Percentiles rank a stretch among this genome's conserved stretches.
phyloP scores from a whole-genome alignment of 2,113 vertebrate species.

The Lamprologus tigripictilis region DNA sequence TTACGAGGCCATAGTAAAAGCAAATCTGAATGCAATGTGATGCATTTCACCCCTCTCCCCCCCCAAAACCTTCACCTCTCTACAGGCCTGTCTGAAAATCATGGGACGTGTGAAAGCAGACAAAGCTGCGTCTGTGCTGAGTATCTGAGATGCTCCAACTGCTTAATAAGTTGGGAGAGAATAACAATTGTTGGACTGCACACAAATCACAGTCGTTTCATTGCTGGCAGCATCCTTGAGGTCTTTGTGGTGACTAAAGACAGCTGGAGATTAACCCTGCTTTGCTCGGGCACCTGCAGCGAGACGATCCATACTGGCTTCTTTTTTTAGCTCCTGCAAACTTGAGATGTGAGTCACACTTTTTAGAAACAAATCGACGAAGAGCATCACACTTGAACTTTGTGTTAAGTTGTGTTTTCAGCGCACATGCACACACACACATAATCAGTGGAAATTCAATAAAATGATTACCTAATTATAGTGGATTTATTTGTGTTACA shows the following conservation, averaged over 20 bases:
- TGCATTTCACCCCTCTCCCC: background rate
- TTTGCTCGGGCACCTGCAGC: background rate
- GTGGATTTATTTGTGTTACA: slow-evolving; percentile 34
- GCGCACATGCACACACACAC: background rate
- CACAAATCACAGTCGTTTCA: slow-evolving; percentile 1
- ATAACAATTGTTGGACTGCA: background rate
- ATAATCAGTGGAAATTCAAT: background rate
- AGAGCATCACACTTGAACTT: background rate
- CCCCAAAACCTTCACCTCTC: background rate
- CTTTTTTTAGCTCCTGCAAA: background rate
- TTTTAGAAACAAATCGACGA: slow-evolving; percentile 22
- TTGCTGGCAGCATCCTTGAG: slow-evolving; percentile 23
- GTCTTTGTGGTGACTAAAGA: background rate
- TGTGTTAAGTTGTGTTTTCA: slow-evolving; percentile 25
- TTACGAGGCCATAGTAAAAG: background rate
- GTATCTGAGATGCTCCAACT: background rate
- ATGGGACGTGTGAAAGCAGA: background rate
- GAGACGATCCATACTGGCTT: background rate
- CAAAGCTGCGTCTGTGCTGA: background rate
- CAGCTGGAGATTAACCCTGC: slow-evolving; percentile 5
- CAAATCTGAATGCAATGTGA: background rate
- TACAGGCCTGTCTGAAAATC: background rate
- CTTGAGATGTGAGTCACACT: slow-evolving; percentile 2
- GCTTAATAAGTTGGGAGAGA: slow-evolving; percentile 7
- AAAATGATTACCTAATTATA: background rate